Conservation (phyloP, 2,888 invertebrate genomes). For the Coelopa pilipes region DNA sequence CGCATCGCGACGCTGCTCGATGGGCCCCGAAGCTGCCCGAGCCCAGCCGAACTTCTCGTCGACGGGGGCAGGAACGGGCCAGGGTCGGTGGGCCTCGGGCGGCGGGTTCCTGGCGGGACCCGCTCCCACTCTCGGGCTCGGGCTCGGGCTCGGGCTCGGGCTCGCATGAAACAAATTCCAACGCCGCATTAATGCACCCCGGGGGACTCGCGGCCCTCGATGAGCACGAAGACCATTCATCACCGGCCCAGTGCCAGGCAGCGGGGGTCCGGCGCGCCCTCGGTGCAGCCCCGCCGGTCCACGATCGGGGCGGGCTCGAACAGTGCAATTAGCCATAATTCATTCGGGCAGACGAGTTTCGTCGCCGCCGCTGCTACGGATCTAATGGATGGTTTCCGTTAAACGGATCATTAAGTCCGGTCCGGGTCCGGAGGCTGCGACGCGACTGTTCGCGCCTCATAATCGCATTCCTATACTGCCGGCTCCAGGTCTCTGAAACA, state of each 20-base stretch:
- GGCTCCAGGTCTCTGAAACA: too few relatives aligned
- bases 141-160: neutral
- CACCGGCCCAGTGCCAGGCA: neutral
- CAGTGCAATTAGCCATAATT: constrained; percentile 35
- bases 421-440: too few relatives aligned
- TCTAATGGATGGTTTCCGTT: constrained; percentile 34
- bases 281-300: neutral
- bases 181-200: constrained; percentile 22
- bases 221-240: constrained; percentile 26
- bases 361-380: constrained; percentile 12
- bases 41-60: too few relatives aligned
- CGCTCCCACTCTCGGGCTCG: neutral
- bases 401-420: too few relatives aligned
- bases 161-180: constrained; percentile 1
- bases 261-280: neutral
- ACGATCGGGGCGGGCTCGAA: constrained; percentile 27
- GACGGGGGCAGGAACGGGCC: too few relatives aligned
- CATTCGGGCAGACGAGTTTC: constrained; percentile 26
- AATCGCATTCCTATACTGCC: too few relatives aligned
- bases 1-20: too few relatives aligned
- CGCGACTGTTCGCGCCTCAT: too few relatives aligned
- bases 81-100: too few relatives aligned
- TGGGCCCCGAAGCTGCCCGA: too few relatives aligned
- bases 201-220: constrained; percentile 12
- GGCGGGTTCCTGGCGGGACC: too few relatives aligned